These are phyloP conservation scores for Phaedon cochleariae DNA, from an alignment of 2,888 invertebrate species.

Conservation along the genomic window DNA sequence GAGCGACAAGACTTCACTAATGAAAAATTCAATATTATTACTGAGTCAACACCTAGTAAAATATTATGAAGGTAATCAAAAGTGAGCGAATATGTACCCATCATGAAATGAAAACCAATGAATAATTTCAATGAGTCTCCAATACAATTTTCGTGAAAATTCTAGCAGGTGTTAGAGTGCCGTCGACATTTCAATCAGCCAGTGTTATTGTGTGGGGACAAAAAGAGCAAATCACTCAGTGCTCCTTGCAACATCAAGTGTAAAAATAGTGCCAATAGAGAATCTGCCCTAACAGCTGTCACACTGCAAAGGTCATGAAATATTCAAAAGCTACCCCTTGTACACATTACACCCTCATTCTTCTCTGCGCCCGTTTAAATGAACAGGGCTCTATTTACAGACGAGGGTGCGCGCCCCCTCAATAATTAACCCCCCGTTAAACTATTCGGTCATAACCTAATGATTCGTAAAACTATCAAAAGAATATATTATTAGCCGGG, in stretches of 20 bases:
- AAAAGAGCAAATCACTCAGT: constrained; percentile 48
- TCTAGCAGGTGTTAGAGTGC: constrained; percentile 47
- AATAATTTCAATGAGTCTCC: too few relatives aligned
- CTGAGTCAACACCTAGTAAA: too few relatives aligned
- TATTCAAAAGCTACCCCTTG: constrained; percentile 54
- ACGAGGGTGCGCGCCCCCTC: constrained; percentile 42
- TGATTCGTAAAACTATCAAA: constrained; percentile 57
- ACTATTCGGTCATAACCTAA: constrained; percentile 57
- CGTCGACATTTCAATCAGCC: constrained; percentile 43
- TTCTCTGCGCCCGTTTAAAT: constrained; percentile 54
- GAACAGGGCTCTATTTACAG: constrained; percentile 50
- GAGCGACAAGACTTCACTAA: too few relatives aligned
- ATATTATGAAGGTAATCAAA: too few relatives aligned
- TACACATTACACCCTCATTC: constrained; percentile 56
- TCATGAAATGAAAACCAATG: too few relatives aligned
- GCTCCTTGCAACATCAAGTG: constrained; percentile 38
- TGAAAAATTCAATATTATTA: too few relatives aligned
- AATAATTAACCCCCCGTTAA: constrained; percentile 48
- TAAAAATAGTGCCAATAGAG: constrained; percentile 51
- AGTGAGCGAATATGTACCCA: too few relatives aligned
- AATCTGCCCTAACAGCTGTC: constrained; percentile 55
- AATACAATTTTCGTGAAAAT: too few relatives aligned
- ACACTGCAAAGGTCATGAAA: constrained; percentile 53
- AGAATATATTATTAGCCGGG: constrained; percentile 51
- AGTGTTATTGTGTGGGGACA: constrained; percentile 40